Evolutionary conservation across 64 coral and sea anemone genomes (phyloP), one percentile per base, ranked within the genome.

Genomic region (Platygyra sinensis): DNA sequence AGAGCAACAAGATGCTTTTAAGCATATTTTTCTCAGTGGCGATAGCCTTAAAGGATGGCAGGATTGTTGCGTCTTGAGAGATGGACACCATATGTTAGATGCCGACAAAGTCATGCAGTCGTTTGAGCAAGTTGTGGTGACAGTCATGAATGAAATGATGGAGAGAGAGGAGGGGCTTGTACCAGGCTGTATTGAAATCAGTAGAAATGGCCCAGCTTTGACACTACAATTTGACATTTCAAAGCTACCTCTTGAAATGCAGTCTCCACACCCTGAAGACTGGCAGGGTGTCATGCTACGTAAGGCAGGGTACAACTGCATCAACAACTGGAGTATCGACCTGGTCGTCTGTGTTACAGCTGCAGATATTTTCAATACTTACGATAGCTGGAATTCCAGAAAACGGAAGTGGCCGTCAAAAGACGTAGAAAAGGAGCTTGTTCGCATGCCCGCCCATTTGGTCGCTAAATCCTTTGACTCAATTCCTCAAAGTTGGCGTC

Each of bases 311-410:
- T 79, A 79, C 38, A 79, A 79, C 52, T 79, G 77, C 22, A 79
- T 79, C 8, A 79, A 79, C 52, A 79, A 79, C 39, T 79, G 77
- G 77, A 79, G 77, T 79, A 79, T 79, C 52, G 77, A 79, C 77
- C 77, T 79, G 42, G 77, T 79, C 52, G 4, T 79, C 52, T 79
- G 77, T 27, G 39, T 79, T 19, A 59, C 39, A 79, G 77, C 77
- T 52, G 77, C 77, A 50, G 38, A 79, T 79, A 18, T 59, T 20
- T 79, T 79, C 42, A 52, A 33, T 79, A 19, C 77, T 4, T 79
- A 79, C 18, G 39, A 79, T 30, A 74, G 8, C 27, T 74, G 72
- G 72, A 30, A 29, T 74, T 74, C 72, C 72, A 74, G 72, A 30
- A 74, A 74, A 29, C 72, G 72, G 27, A 74, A 30, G n/a, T 74